Percentiles rank a stretch among this genome's conserved stretches.
phyloP scores from a whole-genome alignment of 2,797 vertebrate genomes.

The Columba guinea region DNA sequence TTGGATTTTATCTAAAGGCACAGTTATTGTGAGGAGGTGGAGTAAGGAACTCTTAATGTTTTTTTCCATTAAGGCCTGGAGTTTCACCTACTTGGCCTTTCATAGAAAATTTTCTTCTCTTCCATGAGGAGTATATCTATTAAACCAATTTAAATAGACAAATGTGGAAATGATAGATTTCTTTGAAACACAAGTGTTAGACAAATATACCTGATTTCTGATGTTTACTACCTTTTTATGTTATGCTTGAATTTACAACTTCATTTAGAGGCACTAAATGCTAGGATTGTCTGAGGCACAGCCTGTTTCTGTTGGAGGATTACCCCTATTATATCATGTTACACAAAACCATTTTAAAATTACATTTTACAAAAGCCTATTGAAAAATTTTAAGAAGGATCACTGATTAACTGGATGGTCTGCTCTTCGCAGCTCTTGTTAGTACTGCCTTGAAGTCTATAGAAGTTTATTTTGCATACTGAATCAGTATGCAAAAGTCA shows the following conservation, averaged over 20 bases:
- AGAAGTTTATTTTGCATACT: not conserved
- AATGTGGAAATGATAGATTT: not conserved
- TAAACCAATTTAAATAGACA: not conserved
- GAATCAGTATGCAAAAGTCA: not conserved
- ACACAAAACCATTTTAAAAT: not conserved
- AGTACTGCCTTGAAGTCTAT: not conserved
- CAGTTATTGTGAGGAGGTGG: not conserved
- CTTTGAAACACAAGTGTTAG: not conserved
- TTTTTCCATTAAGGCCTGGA: not conserved
- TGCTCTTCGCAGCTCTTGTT: not conserved
- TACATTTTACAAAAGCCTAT: not conserved
- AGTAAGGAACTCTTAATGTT: not conserved
- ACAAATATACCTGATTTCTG: not conserved
- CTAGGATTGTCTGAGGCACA: not conserved
- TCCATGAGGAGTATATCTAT: not conserved
- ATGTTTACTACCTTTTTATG: not conserved
- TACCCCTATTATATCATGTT: not conserved
- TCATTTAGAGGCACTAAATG: not conserved
- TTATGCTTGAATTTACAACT: not conserved
- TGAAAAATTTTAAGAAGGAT: not conserved
- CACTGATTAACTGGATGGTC: not conserved
- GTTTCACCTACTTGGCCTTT: not conserved
- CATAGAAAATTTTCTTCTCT: not conserved
- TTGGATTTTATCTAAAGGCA: conserved; percentile 7
- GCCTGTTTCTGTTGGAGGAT: not conserved